Evolutionary conservation across 2,113 vertebrate genomes (phyloP).

Genomic region (Phainopepla nitens): DNA sequence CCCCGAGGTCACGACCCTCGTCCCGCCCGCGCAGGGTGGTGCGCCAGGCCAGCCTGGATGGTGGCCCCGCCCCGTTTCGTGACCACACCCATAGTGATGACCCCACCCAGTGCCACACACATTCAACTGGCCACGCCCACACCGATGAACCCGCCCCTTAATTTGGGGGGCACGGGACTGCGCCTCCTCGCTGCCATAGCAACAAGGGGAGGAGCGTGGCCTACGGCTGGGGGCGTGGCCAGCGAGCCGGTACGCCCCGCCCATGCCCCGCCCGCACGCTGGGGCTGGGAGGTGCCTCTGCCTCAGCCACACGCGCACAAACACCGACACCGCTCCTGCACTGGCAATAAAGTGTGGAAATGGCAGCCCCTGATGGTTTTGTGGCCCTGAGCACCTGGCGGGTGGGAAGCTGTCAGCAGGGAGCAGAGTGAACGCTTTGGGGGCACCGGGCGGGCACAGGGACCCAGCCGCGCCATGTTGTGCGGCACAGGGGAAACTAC

Average conservation of each 20-base stretch:
- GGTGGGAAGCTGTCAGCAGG: background rate
- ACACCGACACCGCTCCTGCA: background rate
- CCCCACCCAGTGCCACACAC: background rate
- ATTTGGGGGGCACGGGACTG: background rate
- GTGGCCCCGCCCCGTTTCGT: background rate
- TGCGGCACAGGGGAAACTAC: background rate
- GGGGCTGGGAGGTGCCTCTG: background rate
- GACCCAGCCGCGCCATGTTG: background rate
- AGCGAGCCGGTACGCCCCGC: rapidly evolving
- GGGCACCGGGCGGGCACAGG: too few species aligned
- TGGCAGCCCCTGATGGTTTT: background rate
- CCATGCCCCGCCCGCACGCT: background rate
- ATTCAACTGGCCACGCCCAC: background rate
- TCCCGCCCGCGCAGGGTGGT: constrained; percentile 32
- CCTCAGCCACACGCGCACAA: background rate
- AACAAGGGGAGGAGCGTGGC: rapidly evolving
- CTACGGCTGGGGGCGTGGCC: rapidly evolving
- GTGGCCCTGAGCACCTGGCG: background rate
- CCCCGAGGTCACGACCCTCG: background rate
- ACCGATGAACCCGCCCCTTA: background rate
- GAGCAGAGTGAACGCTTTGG: background rate
- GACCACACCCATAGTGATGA: rapidly evolving
- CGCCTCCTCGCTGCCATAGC: background rate
- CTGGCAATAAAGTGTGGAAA: constrained; percentile 10
- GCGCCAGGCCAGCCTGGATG: constrained; percentile 67